Percentiles rank a stretch among this genome's conserved stretches.
phyloP scores from a whole-genome alignment of 2,888 invertebrate species.

The Andrena praecox region DNA sequence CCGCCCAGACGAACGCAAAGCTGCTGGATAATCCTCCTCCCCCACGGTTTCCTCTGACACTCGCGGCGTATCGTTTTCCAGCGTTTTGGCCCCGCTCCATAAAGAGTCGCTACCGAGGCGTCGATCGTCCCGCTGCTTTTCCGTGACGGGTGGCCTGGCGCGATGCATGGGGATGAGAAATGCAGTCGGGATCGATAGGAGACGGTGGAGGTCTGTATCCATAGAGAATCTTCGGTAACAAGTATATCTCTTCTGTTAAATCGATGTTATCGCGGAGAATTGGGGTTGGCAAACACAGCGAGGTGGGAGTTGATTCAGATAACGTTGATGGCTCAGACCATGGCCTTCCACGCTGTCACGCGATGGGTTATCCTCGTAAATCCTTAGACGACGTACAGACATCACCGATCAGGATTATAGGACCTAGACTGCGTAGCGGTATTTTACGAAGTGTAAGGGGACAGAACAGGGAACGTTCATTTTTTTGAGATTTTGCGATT shows the following conservation, averaged over 20 bases:
- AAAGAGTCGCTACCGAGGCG: conserved; percentile 33
- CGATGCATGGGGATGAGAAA: conserved; percentile 3
- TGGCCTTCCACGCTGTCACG: conserved; percentile 21
- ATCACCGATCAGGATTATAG: conserved; percentile 3
- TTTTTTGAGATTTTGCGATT: no score
- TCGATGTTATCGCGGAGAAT: not conserved
- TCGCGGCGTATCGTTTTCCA: conserved; percentile 29
- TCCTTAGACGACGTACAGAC: conserved; percentile 17
- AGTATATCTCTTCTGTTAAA: not conserved
- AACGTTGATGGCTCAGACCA: not conserved
- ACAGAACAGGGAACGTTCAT: no score
- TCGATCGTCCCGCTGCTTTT: conserved; percentile 37
- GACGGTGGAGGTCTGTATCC: not conserved
- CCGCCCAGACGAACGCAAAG: conserved; percentile 31
- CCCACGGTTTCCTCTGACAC: conserved; percentile 27
- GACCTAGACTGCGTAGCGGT: not conserved
- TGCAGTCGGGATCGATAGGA: not conserved
- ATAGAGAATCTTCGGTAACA: not conserved
- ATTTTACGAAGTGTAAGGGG: no score
- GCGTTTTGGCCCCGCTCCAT: conserved; percentile 32
- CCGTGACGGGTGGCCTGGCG: conserved; percentile 9
- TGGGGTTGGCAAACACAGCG: not conserved
- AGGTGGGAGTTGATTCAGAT: conserved; percentile 16
- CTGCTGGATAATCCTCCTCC: conserved; percentile 28
- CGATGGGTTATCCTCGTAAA: conserved; percentile 14